Percentiles rank a stretch among this genome's conserved stretches.
These are phyloP conservation scores for Acronicta alni DNA, from an alignment of 2,888 invertebrate genomes.

Conservation along the genomic window DNA sequence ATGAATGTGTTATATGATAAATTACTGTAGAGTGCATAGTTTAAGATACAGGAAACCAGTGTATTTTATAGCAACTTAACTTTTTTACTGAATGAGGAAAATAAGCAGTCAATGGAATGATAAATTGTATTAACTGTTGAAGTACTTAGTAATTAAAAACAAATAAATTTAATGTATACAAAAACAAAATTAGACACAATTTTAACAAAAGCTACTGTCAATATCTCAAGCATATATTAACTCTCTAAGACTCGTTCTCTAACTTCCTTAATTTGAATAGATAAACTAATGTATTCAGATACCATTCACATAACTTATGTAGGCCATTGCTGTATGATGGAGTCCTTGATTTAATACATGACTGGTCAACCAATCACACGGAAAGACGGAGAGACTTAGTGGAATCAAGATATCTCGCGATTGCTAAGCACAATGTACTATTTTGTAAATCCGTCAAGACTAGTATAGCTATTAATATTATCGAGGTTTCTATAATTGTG, in stretches of 20 bases:
- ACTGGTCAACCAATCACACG: slow-evolving; percentile 34
- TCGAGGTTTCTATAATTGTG: too few species aligned
- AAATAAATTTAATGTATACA: too few species aligned
- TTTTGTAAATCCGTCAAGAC: slow-evolving; percentile 12
- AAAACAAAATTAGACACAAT: too few species aligned
- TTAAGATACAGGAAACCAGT: too few species aligned
- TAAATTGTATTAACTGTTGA: too few species aligned
- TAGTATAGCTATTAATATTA: not conserved
- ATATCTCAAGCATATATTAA: slow-evolving; percentile 1
- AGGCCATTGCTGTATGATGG: slow-evolving; percentile 41
- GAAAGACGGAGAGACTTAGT: slow-evolving; percentile 25
- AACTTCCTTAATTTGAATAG: slow-evolving; percentile 33
- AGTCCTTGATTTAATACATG: slow-evolving; percentile 46
- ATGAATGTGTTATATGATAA: too few species aligned
- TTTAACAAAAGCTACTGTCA: not conserved
- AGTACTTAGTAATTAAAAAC: too few species aligned
- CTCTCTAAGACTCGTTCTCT: slow-evolving; percentile 11
- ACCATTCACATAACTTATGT: slow-evolving; percentile 38
- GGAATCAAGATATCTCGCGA: slow-evolving; percentile 44
- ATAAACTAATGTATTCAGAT: slow-evolving; percentile 41
- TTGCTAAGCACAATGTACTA: slow-evolving; percentile 31
- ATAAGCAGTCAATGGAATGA: too few species aligned
- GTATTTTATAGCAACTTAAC: too few species aligned
- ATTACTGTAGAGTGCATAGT: too few species aligned
- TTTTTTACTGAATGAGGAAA: too few species aligned